phyloP scores from a whole-genome alignment of 2,113 vertebrate species.

The Himantopus leucocephalus region DNA sequence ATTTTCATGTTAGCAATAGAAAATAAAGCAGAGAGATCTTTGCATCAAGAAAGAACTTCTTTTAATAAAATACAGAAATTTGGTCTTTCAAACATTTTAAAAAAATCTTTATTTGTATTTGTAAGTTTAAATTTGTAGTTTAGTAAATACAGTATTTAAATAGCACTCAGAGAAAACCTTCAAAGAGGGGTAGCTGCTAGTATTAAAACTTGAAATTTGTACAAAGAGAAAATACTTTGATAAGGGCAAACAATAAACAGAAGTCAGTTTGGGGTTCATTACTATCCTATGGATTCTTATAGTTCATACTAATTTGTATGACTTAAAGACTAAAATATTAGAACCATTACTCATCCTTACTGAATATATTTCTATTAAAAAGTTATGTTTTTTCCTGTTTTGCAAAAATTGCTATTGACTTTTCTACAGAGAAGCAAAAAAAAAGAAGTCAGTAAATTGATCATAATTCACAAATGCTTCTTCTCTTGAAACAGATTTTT shows the following conservation, averaged over 20 bases:
- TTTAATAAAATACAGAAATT: neutral
- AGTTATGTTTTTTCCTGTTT: neutral
- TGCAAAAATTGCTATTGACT: constrained; percentile 32
- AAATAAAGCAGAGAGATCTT: neutral
- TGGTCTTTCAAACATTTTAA: neutral
- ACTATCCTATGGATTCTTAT: neutral
- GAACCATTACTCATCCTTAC: neutral
- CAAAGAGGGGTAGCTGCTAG: neutral
- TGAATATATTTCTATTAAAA: constrained; percentile 3
- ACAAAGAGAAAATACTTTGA: constrained; percentile 23
- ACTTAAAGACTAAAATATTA: neutral
- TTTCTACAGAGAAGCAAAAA: constrained; percentile 1
- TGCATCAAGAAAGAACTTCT: neutral
- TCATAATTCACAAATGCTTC: constrained; percentile 31
- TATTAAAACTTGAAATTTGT: constrained; percentile 1
- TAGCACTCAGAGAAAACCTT: neutral
- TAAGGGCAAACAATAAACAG: neutral
- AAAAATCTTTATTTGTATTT: neutral
- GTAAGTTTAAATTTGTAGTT: neutral
- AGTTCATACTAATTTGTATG: neutral
- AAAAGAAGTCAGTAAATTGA: neutral
- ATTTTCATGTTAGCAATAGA: neutral
- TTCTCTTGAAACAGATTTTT: constrained; percentile 26
- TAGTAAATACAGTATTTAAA: constrained; percentile 8
- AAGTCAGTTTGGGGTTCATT: constrained; percentile 6